Evolutionary conservation across 2,888 invertebrate genomes (phyloP), one percentile per base, ranked within the genome.

Genomic region (Campoplex nolae): DNA sequence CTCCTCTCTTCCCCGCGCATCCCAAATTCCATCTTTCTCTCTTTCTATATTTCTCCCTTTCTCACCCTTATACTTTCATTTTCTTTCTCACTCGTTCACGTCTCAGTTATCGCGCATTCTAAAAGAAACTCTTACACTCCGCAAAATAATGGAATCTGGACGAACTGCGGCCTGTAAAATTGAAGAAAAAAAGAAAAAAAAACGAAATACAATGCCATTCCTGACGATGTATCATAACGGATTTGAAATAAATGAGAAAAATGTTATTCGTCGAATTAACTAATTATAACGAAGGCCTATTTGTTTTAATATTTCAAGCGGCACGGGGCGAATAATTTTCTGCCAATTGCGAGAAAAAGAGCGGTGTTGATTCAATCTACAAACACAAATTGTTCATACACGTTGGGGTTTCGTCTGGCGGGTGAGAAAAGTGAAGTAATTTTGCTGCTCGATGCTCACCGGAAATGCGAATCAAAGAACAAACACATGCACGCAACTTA

Each of bases 121-220:
- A 32, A 81, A 70, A 54, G 62, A 84, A 84, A 84, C 80, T 54
- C 71, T 58, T 42, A 73, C 23, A 71, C 62, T 75, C 78, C 9
- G 75, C 62, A 56, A 81, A 84, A 82, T 87, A 87, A 84, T 82
- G 78, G 82, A 87, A 87, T 87, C 84, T 65, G 54, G 56, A 65
- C 48, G 51, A 62, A 35, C 68, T 18, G 76, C 45, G 67, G 76
- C 48, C 54, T 28, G 51, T 28, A 54, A 48, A 51, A 38, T 38
- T 9, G 28, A 76, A 58, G 45, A 79, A 74, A 70, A 62, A 75
- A 7, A 56, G 6, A 75, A 74, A 75, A 62, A 79, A 23, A 56
- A 56, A 56, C 3, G n/a, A 28, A 35, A 38, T 32, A 51, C 28
- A 13, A 67, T 65, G 6, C 13, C 11, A 45, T 58, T 68, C 11